phyloP scores from a whole-genome alignment of 2,113 vertebrate species.

The Anser brachyrhynchus region DNA sequence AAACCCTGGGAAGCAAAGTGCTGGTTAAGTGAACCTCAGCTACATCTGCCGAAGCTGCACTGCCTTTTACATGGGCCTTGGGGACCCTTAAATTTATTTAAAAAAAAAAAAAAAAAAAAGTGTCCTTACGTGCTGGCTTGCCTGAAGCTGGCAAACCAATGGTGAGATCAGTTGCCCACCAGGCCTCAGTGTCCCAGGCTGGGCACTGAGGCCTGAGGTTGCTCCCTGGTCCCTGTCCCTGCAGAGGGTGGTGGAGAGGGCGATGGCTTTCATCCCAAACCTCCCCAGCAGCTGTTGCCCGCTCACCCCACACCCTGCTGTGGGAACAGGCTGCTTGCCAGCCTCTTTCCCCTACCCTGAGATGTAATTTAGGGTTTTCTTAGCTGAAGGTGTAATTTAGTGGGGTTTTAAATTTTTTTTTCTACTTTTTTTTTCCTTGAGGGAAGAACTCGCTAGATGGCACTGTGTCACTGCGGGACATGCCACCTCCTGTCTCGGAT shows the following conservation, averaged over 20 bases:
- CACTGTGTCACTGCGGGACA: constrained; percentile 18
- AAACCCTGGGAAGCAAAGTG: background rate
- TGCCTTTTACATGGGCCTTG: too few species aligned
- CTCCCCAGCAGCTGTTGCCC: background rate
- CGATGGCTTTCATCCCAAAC: background rate
- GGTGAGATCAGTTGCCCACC: background rate
- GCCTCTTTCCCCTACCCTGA: background rate
- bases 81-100: background rate
- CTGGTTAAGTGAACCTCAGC: background rate
- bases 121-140: accelerated
- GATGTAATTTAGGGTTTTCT: background rate
- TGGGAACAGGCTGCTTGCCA: background rate
- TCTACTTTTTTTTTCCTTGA: too few species aligned
- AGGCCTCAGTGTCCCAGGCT: too few species aligned
- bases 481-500: background rate
- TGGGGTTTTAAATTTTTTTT: too few species aligned
- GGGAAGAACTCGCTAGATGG: constrained; percentile 64
- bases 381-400: background rate
- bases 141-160: background rate
- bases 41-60: background rate
- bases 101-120: too few species aligned
- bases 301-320: background rate
- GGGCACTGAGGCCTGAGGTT: background rate
- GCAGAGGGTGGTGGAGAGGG: background rate
- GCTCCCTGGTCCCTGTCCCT: accelerated